Evolutionary conservation across 1,140 invertebrate species (phyloP), one percentile per base, ranked within the genome.

Genomic region (Pissodes strobi): DNA sequence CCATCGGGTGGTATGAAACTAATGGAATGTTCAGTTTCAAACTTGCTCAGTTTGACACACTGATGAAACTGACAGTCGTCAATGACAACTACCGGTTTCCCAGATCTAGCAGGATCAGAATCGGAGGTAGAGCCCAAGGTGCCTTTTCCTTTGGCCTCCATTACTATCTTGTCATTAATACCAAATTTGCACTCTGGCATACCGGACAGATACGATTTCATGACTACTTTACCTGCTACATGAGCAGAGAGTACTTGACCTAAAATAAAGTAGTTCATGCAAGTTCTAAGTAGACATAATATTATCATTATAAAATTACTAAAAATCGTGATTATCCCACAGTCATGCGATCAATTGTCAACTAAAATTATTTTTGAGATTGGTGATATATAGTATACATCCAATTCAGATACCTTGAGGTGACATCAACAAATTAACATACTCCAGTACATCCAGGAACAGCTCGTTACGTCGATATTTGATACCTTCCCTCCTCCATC

Each of bases 131-230:
- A 85, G 85, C 6, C 86, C 34, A 89, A 82, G 1, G 85, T 84
- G 5, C 85, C 85, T 75, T 87, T 90, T 3, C 95, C 94, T 80
- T 98, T 99, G 0, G 91, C 92, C 73, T 99, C 98, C 92, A 99
- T 97, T 0, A 98, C 93, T 57, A 99, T 93, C 81, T 99, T 99
- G 76, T 99, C 98, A 76, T 99, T 99, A 72, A 99, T 99, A 12
- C 98, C 98, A 82, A 99, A 99, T 83, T 99, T 99, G 82, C 98
- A 99, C 79, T 99, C 98, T 0, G 98, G 98, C 98, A 99, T 99
- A 21, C 98, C 98, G 34, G 95, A 98, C 21, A 99, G 81, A 78
- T 99, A 99, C 0, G 95, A 98, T 80, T 99, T 99, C 97, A 99
- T 99, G 0, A 99, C 93, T 34, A 99, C 96, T 79, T 98, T 98